phyloP scores from a whole-genome alignment of 2,113 vertebrate species.

The Sphaerodactylus townsendi region DNA sequence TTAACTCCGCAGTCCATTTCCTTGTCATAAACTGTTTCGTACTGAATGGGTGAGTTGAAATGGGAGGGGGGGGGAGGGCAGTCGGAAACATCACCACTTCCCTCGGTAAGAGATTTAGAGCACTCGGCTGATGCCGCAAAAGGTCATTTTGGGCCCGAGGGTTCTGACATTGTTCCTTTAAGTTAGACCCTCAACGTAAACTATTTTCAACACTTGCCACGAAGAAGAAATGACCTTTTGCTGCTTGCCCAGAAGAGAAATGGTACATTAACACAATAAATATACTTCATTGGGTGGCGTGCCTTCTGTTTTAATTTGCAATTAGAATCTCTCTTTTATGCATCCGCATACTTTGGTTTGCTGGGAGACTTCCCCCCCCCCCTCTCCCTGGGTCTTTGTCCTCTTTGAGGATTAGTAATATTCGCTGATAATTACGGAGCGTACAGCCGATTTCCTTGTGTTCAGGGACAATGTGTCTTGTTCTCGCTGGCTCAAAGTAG shows the following conservation, averaged over 20 bases:
- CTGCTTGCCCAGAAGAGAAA: constrained; percentile 80
- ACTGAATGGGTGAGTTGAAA: constrained; percentile 18
- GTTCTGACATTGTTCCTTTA: constrained; percentile 81
- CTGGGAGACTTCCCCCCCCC: not conserved
- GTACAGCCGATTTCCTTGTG: constrained; percentile 39
- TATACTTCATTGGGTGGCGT: constrained; percentile 58
- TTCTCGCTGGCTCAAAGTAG: not conserved
- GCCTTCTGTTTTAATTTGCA: constrained; percentile 66
- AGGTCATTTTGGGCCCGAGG: constrained; percentile 76
- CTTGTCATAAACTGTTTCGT: constrained; percentile 48
- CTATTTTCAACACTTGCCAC: constrained; percentile 83
- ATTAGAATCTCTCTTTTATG: constrained; percentile 50
- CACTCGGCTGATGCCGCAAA: constrained; percentile 67
- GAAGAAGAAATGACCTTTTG: constrained; percentile 83
- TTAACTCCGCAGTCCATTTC: constrained; percentile 17
- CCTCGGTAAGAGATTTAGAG: constrained; percentile 71
- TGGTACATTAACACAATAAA: constrained; percentile 75
- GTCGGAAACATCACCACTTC: constrained; percentile 63
- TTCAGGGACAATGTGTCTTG: constrained; percentile 48
- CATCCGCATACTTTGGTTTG: constrained; percentile 35
- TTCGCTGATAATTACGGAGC: constrained; percentile 44
- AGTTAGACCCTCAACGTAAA: constrained; percentile 79
- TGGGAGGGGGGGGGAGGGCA: constrained; percentile 33
- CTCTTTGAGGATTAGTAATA: constrained; percentile 37
- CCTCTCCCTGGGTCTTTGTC: not conserved